Percentiles rank a stretch among this genome's conserved stretches.
Evolutionary conservation across 2,888 invertebrate species (phyloP).

Genomic region (Crioceris asparagi): DNA sequence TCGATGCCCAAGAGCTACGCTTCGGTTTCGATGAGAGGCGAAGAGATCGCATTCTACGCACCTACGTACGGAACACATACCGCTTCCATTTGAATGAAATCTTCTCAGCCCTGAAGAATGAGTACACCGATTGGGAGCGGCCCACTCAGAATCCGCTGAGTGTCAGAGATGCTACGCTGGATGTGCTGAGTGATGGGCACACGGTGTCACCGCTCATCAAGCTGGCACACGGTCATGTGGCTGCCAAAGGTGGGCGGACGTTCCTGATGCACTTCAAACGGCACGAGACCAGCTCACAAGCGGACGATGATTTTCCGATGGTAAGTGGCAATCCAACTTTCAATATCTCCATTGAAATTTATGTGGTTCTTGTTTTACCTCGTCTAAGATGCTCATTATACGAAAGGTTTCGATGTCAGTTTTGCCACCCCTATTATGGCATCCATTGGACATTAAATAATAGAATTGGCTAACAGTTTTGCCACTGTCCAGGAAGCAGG

Average conservation of each 20-base stretch:
- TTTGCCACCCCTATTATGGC: no score
- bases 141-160: constrained; percentile 77
- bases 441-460: no score
- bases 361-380: no score
- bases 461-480: no score
- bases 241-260: constrained; percentile 67
- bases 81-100: constrained; percentile 92
- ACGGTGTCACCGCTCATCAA: constrained; percentile 77
- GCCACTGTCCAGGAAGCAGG: no score
- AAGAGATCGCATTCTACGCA: constrained; percentile 76
- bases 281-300: no score
- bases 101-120: constrained; percentile 83
- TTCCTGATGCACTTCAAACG: constrained; percentile 85
- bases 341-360: no score
- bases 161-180: constrained; percentile 74
- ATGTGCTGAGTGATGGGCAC: constrained; percentile 85
- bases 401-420: no score
- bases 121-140: constrained; percentile 94
- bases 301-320: constrained; percentile 59
- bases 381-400: no score
- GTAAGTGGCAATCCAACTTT: no score
- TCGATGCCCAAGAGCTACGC: constrained; percentile 75
- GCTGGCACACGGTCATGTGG: constrained; percentile 68
- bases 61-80: constrained; percentile 88
- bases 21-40: constrained; percentile 86